Evolutionary conservation across 2,888 invertebrate species (phyloP).

Genomic region (Sympetrum striolatum): DNA sequence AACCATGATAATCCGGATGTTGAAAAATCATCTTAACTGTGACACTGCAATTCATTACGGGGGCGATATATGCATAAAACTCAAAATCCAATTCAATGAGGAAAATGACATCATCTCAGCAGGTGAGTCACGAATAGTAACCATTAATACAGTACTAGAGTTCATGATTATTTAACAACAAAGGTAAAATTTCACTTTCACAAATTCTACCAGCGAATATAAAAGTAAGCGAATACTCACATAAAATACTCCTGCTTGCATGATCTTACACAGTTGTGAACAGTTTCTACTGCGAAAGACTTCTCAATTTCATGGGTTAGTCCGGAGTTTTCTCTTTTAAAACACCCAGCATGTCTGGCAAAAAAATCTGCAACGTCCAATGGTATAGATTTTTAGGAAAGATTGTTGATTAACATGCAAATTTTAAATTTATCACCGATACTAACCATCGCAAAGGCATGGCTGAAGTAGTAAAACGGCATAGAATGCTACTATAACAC

Average conservation of each 20-base stretch:
- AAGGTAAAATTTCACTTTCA: not conserved
- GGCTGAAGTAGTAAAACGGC: not conserved
- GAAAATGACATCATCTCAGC: too few relatives aligned
- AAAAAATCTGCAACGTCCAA: not conserved
- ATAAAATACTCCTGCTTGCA: constrained; percentile 46
- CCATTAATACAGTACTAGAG: too few relatives aligned
- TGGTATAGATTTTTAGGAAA: not conserved
- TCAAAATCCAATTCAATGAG: too few relatives aligned
- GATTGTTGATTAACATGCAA: not conserved
- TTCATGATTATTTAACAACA: not conserved
- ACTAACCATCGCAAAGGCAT: not conserved
- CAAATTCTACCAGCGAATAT: not conserved
- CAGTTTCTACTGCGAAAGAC: constrained; percentile 11
- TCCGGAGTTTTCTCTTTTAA: not conserved
- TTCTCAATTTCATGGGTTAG: not conserved
- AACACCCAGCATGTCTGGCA: not conserved
- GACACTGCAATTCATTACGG: too few relatives aligned
- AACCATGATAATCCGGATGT: too few relatives aligned
- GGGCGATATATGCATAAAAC: too few relatives aligned
- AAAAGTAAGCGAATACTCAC: not conserved
- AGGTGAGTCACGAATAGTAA: too few relatives aligned
- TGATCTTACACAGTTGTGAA: constrained; percentile 44
- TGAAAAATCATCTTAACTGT: too few relatives aligned
- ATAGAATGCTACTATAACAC: not conserved
- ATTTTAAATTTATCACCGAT: not conserved